phyloP scores from a whole-genome alignment of 2,113 vertebrate genomes.

The Grallaria varia region DNA sequence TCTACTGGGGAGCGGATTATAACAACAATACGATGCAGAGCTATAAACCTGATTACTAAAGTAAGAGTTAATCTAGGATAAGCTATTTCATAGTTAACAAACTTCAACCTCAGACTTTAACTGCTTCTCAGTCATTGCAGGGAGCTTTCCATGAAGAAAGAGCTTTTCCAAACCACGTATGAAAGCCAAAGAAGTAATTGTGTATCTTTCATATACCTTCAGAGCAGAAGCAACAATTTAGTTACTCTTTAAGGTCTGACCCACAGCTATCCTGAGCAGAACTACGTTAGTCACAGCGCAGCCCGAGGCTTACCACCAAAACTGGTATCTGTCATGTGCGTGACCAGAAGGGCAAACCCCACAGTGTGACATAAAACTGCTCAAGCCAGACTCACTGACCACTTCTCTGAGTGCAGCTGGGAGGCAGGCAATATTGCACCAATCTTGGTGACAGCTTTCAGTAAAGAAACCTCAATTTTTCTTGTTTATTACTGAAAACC shows the following conservation, averaged over 20 bases:
- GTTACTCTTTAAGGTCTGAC: not conserved
- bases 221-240: not conserved
- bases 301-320: not conserved
- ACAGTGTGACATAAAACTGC: not conserved
- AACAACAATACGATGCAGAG: not conserved
- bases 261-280: not conserved
- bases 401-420: not conserved
- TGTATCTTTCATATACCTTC: not conserved
- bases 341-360: not conserved
- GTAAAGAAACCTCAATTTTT: not conserved
- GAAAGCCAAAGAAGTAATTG: not conserved
- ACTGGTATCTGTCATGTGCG: not conserved
- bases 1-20: not conserved
- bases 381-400: not conserved
- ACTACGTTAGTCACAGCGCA: not conserved
- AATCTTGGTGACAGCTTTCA: not conserved
- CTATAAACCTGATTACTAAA: conserved; percentile 24
- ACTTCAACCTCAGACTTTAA: not conserved
- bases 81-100: conserved; percentile 6
- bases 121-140: not conserved
- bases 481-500: not conserved
- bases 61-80: conserved; percentile 28
- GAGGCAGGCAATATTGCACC: not conserved
- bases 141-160: not conserved
- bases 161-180: not conserved